These are phyloP conservation scores for Echinops telfairi DNA, from an alignment of 2,113 vertebrate species.

Conservation along the genomic window DNA sequence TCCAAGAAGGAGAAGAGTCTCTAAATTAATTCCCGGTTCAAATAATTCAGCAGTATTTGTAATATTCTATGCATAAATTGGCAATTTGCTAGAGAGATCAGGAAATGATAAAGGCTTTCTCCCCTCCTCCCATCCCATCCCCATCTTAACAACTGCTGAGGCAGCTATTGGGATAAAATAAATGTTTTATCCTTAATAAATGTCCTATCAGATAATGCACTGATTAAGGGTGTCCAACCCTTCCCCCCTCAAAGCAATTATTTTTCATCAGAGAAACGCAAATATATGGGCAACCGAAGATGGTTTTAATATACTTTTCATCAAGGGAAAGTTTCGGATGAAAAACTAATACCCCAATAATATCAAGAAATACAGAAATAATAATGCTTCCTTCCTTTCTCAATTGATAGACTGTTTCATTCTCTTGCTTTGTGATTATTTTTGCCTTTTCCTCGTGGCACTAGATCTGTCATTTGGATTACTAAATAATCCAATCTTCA, in stretches of 20 bases:
- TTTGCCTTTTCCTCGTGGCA: background rate
- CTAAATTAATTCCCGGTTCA: conserved; percentile 85
- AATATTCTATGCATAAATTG: conserved; percentile 86
- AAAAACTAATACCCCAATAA: conserved; percentile 32
- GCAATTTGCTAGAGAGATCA: conserved; percentile 85
- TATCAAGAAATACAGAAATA: conserved; percentile 38
- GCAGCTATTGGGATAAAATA: conserved; percentile 76
- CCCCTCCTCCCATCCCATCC: conserved; percentile 66
- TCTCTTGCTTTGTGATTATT: background rate
- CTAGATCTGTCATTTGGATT: background rate
- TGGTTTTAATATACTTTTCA: background rate
- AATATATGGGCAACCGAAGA: background rate
- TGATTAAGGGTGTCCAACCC: conserved; percentile 73
- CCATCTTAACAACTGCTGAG: conserved; percentile 78
- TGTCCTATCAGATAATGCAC: conserved; percentile 76
- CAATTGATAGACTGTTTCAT: background rate
- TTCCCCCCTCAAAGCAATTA: conserved; percentile 64
- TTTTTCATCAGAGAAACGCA: conserved; percentile 71
- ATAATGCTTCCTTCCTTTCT: background rate
- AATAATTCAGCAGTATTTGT: conserved; percentile 87
- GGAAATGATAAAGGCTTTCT: conserved; percentile 77
- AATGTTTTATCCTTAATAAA: conserved; percentile 80
- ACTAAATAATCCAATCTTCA: background rate
- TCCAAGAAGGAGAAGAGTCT: conserved; percentile 80
- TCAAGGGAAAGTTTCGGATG: conserved; percentile 29